phyloP scores from a whole-genome alignment of 1,140 invertebrate species.

The Zaprionus vittiger region DNA sequence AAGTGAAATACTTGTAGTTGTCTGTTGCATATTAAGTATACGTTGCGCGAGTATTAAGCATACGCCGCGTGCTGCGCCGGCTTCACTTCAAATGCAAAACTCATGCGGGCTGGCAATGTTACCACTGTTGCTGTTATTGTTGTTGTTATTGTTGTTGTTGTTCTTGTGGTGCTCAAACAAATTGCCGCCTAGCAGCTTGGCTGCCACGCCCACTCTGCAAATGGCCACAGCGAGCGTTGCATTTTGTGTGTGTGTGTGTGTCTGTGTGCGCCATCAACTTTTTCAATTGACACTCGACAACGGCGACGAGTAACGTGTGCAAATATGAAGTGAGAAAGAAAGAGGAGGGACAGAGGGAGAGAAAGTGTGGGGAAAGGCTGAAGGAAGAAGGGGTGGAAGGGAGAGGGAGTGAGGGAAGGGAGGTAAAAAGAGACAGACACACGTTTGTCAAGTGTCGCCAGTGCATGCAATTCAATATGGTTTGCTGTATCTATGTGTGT shows the following conservation, averaged over 20 bases:
- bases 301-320: conserved; percentile 42
- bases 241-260: conserved; percentile 30
- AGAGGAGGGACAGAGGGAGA: not conserved
- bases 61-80: conserved; percentile 18
- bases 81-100: conserved; percentile 20
- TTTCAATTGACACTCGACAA: conserved; percentile 80
- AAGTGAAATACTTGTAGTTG: not conserved
- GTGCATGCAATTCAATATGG: conserved; percentile 52
- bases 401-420: not conserved
- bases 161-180: conserved; percentile 39
- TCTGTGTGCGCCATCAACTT: conserved; percentile 51
- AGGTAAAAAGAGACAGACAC: not conserved
- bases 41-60: conserved; percentile 13
- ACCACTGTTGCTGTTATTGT: not conserved
- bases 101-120: not conserved
- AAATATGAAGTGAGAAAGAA: conserved; percentile 40
- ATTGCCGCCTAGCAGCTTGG: conserved; percentile 58
- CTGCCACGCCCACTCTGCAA: conserved; percentile 20
- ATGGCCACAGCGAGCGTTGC: conserved; percentile 25
- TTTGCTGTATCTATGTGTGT: conserved; percentile 15
- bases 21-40: conserved; percentile 19
- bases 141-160: not conserved
- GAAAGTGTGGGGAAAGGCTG: too few species aligned
- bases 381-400: not conserved
- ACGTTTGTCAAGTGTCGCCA: conserved; percentile 63